phyloP scores from a whole-genome alignment of 2,888 invertebrate genomes.

The Pyrrhosoma nymphula region DNA sequence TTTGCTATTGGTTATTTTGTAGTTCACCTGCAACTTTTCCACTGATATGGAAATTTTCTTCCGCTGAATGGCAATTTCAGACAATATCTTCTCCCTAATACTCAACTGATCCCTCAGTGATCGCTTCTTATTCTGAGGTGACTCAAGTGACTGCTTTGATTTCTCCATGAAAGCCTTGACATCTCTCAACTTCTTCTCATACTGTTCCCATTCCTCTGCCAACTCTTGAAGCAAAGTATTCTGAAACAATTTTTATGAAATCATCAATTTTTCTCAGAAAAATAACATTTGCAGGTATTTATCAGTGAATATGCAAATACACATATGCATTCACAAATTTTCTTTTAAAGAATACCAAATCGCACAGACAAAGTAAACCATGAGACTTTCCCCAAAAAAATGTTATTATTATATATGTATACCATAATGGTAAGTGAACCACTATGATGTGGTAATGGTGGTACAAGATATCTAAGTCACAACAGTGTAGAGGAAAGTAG shows the following conservation, averaged over 20 bases:
- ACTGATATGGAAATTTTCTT: slow-evolving; percentile 93
- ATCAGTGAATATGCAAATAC: no score
- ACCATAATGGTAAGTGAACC: no score
- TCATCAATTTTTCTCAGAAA: neutral
- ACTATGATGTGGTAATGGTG: no score
- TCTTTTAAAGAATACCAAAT: no score
- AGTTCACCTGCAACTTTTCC: slow-evolving; percentile 91
- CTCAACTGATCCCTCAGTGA: slow-evolving; percentile 93
- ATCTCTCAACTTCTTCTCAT: slow-evolving; percentile 95
- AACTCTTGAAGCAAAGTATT: slow-evolving; percentile 93
- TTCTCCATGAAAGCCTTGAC: slow-evolving; percentile 94
- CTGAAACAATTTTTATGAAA: slow-evolving; percentile 77
- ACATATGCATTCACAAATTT: no score
- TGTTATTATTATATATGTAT: no score
- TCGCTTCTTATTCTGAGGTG: slow-evolving; percentile 91
- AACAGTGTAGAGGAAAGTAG: no score
- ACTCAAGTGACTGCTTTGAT: slow-evolving; percentile 87
- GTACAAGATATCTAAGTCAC: no score
- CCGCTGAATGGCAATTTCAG: slow-evolving; percentile 93
- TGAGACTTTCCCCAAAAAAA: no score
- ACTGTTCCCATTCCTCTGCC: slow-evolving; percentile 97
- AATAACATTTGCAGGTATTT: neutral
- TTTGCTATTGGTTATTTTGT: neutral
- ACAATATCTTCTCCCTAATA: slow-evolving; percentile 90
- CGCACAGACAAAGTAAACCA: no score